Base-by-base conservation (phyloP, 1,140 invertebrate species). In the Venustaconcha ellipsiformis region DNA sequence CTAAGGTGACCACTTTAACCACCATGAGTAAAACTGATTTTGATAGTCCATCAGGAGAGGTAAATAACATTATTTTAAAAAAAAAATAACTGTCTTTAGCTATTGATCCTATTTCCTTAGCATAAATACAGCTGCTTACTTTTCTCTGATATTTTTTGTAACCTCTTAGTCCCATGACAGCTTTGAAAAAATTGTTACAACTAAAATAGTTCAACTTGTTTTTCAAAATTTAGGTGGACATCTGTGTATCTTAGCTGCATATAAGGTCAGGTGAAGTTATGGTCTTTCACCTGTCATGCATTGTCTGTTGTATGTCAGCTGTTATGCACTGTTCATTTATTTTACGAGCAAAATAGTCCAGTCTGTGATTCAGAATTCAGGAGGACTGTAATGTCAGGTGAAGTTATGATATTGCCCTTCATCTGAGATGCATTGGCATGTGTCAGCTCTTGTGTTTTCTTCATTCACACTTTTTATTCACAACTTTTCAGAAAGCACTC, bases 1-100 rank as follows among this genome's bases (percentile, higher is more conserved):
- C 82, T 4, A 83, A 83, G 63, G 74, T 80, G 14, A 83, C 82
- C 12, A 76, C 79, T 14, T 26, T 80, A 26, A 83, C 82, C 0
- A 78, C 71, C 14, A 62, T 66, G 8, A 83, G 82, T 66, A 83
- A 83, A 71, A 48, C 79, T 14, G 82, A 83, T 14, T 80, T 79
- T 62, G 82, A 83, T n/a, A 55, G 79, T 58, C 79, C 82, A 30
- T 78, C 79, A 65, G 78, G 67, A 60, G 77, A 74, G 78, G 79
- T 80, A 67, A 23, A 73, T 63, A 12, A 1, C 8, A 12, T 2
- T 63, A 4, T 18, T 18, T 57, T 48, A 57, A 26, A 56, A n/a
- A 57, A 67, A 56, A 30, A 30, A 2, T 12, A 0, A 8, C 37
- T 11, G 23, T 23, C 59, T 62, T 62, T 62, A n/a, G 3, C 17